Percentiles rank a stretch among this genome's conserved stretches.
These are phyloP conservation scores for Apodemia zela DNA, from an alignment of 2,888 invertebrate species.

Conservation along the genomic window DNA sequence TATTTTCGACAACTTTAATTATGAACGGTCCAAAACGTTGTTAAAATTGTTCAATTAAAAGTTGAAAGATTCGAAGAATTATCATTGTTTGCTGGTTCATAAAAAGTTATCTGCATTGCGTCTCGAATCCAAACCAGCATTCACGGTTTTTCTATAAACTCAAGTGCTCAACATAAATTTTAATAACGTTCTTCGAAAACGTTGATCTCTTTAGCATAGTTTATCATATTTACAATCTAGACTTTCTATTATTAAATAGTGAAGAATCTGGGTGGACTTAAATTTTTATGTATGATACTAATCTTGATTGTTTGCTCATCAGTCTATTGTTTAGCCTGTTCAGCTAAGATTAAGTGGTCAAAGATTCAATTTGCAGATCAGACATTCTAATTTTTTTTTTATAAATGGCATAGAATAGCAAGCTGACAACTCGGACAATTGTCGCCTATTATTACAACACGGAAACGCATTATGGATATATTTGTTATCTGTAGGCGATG, in stretches of 20 bases:
- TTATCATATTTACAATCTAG: background rate
- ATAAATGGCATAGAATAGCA: too few species aligned
- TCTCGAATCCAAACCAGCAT: slow-evolving; percentile 7
- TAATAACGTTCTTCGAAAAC: slow-evolving; percentile 3
- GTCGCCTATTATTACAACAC: too few species aligned
- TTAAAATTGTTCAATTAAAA: slow-evolving; percentile 6
- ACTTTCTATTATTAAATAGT: background rate
- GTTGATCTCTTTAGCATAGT: slow-evolving; percentile 2
- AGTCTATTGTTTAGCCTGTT: too few species aligned
- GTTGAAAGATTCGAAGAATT: background rate
- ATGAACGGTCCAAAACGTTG: background rate
- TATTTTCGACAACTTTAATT: background rate
- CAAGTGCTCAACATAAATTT: slow-evolving; percentile 14
- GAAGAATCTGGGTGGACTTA: background rate
- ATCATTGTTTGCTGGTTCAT: background rate
- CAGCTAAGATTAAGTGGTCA: too few species aligned
- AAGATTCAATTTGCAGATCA: too few species aligned
- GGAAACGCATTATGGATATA: too few species aligned
- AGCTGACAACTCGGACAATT: too few species aligned
- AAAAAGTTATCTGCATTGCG: slow-evolving; percentile 16
- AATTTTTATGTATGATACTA: background rate
- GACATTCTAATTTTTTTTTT: too few species aligned
- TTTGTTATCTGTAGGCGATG: too few species aligned
- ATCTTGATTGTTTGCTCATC: too few species aligned
- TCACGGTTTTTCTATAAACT: slow-evolving; percentile 9